phyloP scores from a whole-genome alignment of 2,113 vertebrate genomes.

The Cyprinodon variegatus region DNA sequence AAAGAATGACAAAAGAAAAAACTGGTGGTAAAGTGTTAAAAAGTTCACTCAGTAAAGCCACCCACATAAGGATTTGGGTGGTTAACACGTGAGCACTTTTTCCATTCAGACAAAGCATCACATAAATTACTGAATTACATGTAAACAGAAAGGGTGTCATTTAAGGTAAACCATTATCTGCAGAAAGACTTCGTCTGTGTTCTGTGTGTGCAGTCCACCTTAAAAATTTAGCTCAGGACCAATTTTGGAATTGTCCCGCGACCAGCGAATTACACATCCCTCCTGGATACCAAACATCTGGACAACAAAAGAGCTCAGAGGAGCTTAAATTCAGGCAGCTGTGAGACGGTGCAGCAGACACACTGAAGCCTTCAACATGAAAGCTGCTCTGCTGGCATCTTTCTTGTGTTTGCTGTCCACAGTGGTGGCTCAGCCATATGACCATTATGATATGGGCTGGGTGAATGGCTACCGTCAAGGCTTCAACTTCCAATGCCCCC shows the following conservation, averaged over 20 bases:
- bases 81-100: slow-evolving; percentile 4
- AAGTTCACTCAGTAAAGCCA: not conserved
- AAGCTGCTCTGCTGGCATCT: slow-evolving; percentile 75
- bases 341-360: slow-evolving; percentile 56
- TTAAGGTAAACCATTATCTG: slow-evolving; percentile 62
- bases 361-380: slow-evolving; percentile 77
- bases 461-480: slow-evolving; percentile 90
- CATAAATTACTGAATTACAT: slow-evolving; percentile 41
- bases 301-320: slow-evolving; percentile 82
- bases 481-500: slow-evolving; percentile 96
- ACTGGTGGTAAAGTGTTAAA: not conserved
- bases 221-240: slow-evolving; percentile 59
- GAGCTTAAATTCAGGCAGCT: slow-evolving; percentile 79
- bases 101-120: slow-evolving; percentile 23
- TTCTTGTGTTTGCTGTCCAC: slow-evolving; percentile 75
- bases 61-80: slow-evolving; percentile 2
- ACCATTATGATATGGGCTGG: slow-evolving; percentile 88
- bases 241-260: slow-evolving; percentile 66
- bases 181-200: not conserved
- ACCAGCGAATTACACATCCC: slow-evolving; percentile 84
- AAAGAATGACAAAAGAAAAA: not conserved
- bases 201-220: slow-evolving; percentile 60
- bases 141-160: slow-evolving; percentile 28
- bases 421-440: slow-evolving; percentile 64
- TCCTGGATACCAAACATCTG: slow-evolving; percentile 91